Evolutionary conservation across 2,113 vertebrate genomes (phyloP), one percentile per base, ranked within the genome.

Genomic region (Leptosomus discolor): DNA sequence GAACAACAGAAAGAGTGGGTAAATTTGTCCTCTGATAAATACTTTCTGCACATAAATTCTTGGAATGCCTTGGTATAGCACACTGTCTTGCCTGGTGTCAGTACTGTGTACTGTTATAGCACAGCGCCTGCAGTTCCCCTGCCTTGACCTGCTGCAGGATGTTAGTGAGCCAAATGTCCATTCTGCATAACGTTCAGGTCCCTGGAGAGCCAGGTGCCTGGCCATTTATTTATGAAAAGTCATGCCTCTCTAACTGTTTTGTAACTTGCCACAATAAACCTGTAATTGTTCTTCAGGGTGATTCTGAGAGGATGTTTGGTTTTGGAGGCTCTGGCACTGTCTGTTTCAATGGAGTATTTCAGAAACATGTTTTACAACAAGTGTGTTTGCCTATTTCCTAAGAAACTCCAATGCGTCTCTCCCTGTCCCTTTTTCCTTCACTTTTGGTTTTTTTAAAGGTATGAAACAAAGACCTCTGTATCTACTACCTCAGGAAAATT

Each of bases 1-100:
- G 98, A 99, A 46, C 98, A 98, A 39, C 98, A 98, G 74, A 96
- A 96, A 65, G 87, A 98, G 23, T 97, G 97, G 96, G 93, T 98
- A 12, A 63, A 89, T 58, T 94, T 98, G 58, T 97, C 97, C 22
- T 98, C 98, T 81, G 94, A 97, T 76, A 95, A 94, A 32, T 43
- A 71, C 39, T 97, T 98, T 85, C 67, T 96, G 77, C 85, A 70
- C 54, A 71, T 81, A 75, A 94, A 73, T 83, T 79, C 92, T 87
- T 14, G 27, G 2, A 64, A 80, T 88, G 77, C 54, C 50, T 96
- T 75, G 2, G 29, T 65, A 5, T 95, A 97, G 78, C 56, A 90
- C 11, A 37, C 20, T 10, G 14, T 57, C 51, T 48, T 89, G 29
- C 41, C 24, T 84, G 64, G 37, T 56, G 37, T 54, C 23, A 27